phyloP scores from a whole-genome alignment of 1,140 invertebrate species.

The Drosophila santomea region DNA sequence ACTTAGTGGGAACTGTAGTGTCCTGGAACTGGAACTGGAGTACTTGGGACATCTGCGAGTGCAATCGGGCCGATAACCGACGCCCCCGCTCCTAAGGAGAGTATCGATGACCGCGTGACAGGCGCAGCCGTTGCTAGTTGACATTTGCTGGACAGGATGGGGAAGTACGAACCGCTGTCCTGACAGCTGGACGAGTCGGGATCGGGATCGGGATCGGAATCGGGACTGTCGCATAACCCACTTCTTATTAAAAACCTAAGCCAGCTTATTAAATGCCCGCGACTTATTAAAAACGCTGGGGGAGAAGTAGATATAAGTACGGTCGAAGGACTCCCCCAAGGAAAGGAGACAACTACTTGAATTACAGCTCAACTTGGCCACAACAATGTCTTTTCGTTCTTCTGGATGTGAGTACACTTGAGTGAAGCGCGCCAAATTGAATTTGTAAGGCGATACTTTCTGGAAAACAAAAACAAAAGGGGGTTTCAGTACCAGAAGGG shows the following conservation, averaged over 20 bases:
- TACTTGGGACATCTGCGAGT: slow-evolving; percentile 21
- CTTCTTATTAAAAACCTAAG: slow-evolving; percentile 81
- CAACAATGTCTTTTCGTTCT: slow-evolving; percentile 56
- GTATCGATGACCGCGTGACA: slow-evolving; percentile 73
- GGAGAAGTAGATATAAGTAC: slow-evolving; percentile 3
- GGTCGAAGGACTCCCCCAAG: slow-evolving; percentile 33
- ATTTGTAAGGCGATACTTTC: slow-evolving; percentile 77
- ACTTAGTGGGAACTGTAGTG: slow-evolving; percentile 20
- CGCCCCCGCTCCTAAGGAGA: slow-evolving; percentile 27
- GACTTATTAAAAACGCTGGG: slow-evolving; percentile 55
- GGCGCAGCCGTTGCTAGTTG: slow-evolving; percentile 46
- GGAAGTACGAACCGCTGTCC: slow-evolving; percentile 23
- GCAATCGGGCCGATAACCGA: slow-evolving; percentile 35
- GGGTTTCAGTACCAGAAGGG: slow-evolving; percentile 22
- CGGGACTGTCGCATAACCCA: slow-evolving; percentile 53
- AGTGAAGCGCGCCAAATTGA: slow-evolving; percentile 82
- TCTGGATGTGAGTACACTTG: slow-evolving; percentile 68
- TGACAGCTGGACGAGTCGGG: slow-evolving; percentile 70
- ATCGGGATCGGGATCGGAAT: slow-evolving; percentile 17
- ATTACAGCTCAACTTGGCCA: slow-evolving; percentile 70
- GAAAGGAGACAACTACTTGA: slow-evolving; percentile 66
- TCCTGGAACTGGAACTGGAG: slow-evolving; percentile 18
- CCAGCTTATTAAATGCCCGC: slow-evolving; percentile 70
- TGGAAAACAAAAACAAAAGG: slow-evolving; percentile 4
- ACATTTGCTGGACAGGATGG: slow-evolving; percentile 42